A percentile compares a stretch with the other conserved stretches of the same genome.
Conservation (phyloP, 2,888 invertebrate species). For the Oasisia sp. region DNA sequence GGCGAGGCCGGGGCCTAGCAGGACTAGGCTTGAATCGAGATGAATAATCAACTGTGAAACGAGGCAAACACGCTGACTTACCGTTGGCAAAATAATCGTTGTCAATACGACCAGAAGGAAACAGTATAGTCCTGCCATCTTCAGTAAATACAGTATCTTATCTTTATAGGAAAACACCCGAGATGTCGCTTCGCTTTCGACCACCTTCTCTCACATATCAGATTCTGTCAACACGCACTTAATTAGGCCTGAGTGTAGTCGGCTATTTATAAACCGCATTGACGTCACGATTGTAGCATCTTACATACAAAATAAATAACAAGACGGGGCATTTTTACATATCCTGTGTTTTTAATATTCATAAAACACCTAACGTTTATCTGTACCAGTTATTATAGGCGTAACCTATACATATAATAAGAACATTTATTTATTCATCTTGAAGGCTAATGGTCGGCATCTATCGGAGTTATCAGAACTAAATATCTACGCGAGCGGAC, state of each 20-base stretch:
- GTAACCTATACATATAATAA: not conserved
- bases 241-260: not conserved
- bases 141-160: not conserved
- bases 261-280: not conserved
- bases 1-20: no score
- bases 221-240: constrained; percentile 8
- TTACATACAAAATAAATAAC: not conserved
- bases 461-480: not conserved
- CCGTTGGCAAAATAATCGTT: not conserved
- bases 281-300: not conserved
- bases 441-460: not conserved
- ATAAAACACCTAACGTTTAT: not conserved
- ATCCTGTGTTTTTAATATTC: not conserved
- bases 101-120: not conserved
- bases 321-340: not conserved
- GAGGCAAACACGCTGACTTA: not conserved
- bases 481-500: not conserved
- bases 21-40: no score
- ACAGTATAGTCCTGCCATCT: not conserved
- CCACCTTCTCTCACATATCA: not conserved
- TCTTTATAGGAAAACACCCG: not conserved
- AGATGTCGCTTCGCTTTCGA: not conserved
- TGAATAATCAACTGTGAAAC: not conserved
- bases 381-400: not conserved
- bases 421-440: not conserved